Percentiles rank a stretch among this genome's conserved stretches.
Conservation (phyloP, 23 tunicate species). For the Halocynthia roretzi region DNA sequence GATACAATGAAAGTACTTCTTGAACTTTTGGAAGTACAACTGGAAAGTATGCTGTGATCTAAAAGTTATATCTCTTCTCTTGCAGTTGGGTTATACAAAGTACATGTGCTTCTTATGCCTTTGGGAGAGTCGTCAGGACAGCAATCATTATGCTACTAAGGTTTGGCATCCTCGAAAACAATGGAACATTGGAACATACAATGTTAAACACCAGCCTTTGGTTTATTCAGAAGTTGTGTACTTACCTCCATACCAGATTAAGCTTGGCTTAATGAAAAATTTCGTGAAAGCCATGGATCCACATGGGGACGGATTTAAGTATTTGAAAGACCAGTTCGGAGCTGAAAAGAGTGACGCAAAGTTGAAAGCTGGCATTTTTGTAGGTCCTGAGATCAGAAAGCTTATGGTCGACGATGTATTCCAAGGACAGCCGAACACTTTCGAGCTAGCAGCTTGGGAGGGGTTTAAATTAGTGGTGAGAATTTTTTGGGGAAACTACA, state of each 20-base stretch:
- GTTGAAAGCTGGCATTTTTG: slow-evolving; percentile 25
- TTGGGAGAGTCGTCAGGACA: slow-evolving; percentile 38
- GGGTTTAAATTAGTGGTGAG: neutral
- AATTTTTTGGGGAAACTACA: slow-evolving; percentile 15
- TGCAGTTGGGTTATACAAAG: slow-evolving; percentile 32
- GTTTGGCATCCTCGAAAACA: slow-evolving; percentile 29
- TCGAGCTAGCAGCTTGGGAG: slow-evolving; percentile 25
- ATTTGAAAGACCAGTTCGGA: slow-evolving; percentile 15
- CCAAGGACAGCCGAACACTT: slow-evolving; percentile 8
- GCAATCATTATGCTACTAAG: slow-evolving; percentile 44
- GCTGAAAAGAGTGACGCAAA: slow-evolving; percentile 15
- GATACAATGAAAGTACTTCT: slow-evolving; percentile 24
- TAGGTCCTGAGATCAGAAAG: slow-evolving; percentile 40
- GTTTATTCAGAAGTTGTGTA: slow-evolving; percentile 9
- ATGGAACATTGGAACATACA: slow-evolving; percentile 21
- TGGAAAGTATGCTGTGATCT: slow-evolving; percentile 31
- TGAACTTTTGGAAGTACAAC: slow-evolving; percentile 17
- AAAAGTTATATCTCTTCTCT: slow-evolving; percentile 35
- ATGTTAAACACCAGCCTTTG: slow-evolving; percentile 12
- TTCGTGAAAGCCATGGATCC: slow-evolving; percentile 34
- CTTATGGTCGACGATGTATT: slow-evolving; percentile 27
- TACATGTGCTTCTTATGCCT: slow-evolving; percentile 34
- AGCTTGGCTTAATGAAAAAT: slow-evolving; percentile 25
- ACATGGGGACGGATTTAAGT: slow-evolving; percentile 14
- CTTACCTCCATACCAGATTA: slow-evolving; percentile 13